Base-by-base conservation (phyloP, 2,888 invertebrate genomes). In the Chloroclystis v-ata region DNA sequence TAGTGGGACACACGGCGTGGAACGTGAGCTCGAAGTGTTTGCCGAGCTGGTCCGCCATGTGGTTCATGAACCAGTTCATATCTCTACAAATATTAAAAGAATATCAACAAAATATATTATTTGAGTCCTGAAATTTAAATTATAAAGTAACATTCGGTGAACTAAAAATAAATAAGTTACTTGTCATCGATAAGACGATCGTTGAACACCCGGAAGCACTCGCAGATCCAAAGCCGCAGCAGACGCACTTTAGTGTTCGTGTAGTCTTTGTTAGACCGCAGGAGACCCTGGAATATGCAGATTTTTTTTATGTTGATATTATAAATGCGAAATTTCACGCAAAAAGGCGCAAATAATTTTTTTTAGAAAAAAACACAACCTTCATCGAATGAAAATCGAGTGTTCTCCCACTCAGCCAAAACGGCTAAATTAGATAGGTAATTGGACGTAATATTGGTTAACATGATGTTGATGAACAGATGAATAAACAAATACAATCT, bases 221-320 rank as follows among this genome's bases (percentile, higher is more conserved):
- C 97, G 77, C 96, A 95, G 44, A 95, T 89, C 97, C 97, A 97
- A 9, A 97, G 83, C 16, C 95, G 89, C 1, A 95, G 85, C 63
- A 96, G 91, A 0, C 92, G 83, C 0, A 85, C 63, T 61, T 91
- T 93, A 0, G 93, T 93, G 65, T 92, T 93, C 52, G 95, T 95
- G 65, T 92, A 92, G 58, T 94, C 94, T 49, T 91, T 92, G 72
- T 93, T 91, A 54, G 94, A 92, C 52, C 95, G 88, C 11, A 97
- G 75, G 10, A 97, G 73, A 3, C 96, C 96, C 90, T 96, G 93
- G 55, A 89, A 9, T 10, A 16, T 16, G 2, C 14, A 33, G 10
- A 4, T 9, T 9, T 16, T 13, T 1, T 11, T 6, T 29, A 14
- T 43, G 29, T 29, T 20, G 5, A 20, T 4, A 20, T 20, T 20